Base-by-base conservation (phyloP, 2,113 vertebrate genomes). In the Paraplagusia blochii region DNA sequence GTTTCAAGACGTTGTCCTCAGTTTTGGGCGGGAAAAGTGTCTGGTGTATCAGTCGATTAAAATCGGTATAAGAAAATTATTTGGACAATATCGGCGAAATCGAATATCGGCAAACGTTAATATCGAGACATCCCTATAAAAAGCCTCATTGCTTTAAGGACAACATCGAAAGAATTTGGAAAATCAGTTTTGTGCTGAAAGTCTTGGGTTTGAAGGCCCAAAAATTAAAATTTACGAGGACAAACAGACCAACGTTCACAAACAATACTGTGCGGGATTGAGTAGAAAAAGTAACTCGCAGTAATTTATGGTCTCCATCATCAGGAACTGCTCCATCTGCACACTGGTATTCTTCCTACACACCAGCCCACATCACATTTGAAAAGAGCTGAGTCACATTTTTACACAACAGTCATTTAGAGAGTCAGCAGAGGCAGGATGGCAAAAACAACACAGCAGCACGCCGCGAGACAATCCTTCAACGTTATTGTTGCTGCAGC, bases 261-360 rank as follows among this genome's bases (percentile, higher is more conserved):
- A 10, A 50, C 11, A n/a, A 7, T n/a, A n/a, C 33, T 18, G 9
- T n/a, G 12, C 33, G 38, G 9, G 34, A 11, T 29, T 10, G 33
- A 51, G 5, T 38, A 5, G n/a, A 9, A 11, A 12, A 45, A 44
- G 33, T n/a, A 34, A 17, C 13, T 33, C n/a, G 5, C 3, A 17
- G 12, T 47, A 50, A 67, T 35, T 42, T 53, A 43, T 59, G n/a
- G 9, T 7, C 19, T 47, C 14, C 33, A 15, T 40, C 38, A 45
- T 39, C 18, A 19, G 34, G 17, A 51, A 19, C 8, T 56, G 44
- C 45, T 49, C 22, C 44, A 62, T 44, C 45, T 43, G 13, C 11
- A 49, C 44, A n/a, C 34, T 43, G 15, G 42, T 35, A 22, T 47
- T 40, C 13, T 11, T 56, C 13, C 22, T 15, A 12, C 36, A 53